Percentiles rank a stretch among this genome's conserved stretches.
phyloP scores from a whole-genome alignment of 2,113 vertebrate species.

The Equus quagga region DNA sequence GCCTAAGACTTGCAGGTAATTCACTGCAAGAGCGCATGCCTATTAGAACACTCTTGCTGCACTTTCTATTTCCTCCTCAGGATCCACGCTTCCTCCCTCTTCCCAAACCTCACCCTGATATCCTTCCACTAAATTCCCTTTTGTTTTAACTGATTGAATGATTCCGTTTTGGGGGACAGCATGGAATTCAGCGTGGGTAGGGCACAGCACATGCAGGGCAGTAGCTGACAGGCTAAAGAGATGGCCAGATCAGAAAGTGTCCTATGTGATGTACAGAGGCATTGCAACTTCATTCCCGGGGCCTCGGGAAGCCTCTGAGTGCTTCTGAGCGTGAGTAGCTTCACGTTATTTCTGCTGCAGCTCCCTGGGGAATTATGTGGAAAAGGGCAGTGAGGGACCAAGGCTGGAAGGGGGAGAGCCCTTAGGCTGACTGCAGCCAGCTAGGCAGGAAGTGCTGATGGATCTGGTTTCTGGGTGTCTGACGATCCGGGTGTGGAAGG shows the following conservation, averaged over 20 bases:
- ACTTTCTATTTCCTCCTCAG: background rate
- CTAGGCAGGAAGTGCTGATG: background rate
- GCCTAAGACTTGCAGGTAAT: background rate
- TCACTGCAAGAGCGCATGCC: accelerated
- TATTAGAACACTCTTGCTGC: background rate
- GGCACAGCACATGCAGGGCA: too few species aligned
- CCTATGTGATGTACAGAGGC: background rate
- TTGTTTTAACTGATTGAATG: background rate
- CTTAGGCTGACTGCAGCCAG: background rate
- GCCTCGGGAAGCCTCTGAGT: background rate
- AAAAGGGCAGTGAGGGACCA: background rate
- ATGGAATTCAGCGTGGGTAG: background rate
- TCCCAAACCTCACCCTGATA: background rate
- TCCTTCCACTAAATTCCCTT: background rate
- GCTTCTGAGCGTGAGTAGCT: background rate
- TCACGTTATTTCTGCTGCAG: background rate
- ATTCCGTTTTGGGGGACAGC: background rate
- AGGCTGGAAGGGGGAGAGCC: background rate
- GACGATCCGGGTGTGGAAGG: background rate
- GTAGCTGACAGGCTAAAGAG: background rate
- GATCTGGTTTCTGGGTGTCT: background rate
- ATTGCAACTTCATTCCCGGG: background rate
- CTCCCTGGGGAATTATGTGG: background rate
- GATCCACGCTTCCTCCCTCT: background rate
- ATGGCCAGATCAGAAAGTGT: background rate